These are phyloP conservation scores for Scaeva pyrastri DNA, from an alignment of 2,888 invertebrate species.

Conservation along the genomic window DNA sequence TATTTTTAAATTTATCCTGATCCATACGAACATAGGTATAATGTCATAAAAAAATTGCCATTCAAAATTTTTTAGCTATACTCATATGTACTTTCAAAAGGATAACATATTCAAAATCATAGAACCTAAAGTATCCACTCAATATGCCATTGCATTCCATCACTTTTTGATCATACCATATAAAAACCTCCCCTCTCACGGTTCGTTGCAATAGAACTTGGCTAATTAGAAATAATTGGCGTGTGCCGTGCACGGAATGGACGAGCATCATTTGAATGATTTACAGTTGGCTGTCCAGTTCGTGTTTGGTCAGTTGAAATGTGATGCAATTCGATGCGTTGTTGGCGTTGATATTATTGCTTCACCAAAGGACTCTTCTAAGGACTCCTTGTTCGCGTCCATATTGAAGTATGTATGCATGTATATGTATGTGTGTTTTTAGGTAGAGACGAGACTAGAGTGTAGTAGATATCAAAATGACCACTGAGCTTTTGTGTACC, in stretches of 20 bases:
- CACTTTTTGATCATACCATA: neutral
- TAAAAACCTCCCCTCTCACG: conserved; percentile 23
- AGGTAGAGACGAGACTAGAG: too few species aligned
- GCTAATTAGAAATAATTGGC: conserved; percentile 75
- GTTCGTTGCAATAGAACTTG: conserved; percentile 56
- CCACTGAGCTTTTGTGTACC: conserved; percentile 7
- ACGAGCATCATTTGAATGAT: conserved; percentile 71
- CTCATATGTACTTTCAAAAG: too few species aligned
- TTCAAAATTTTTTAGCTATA: too few species aligned
- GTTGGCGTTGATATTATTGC: conserved; percentile 3
- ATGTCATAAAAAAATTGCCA: too few species aligned
- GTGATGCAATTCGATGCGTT: conserved; percentile 42
- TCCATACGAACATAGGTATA: too few species aligned
- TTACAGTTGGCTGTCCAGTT: conserved; percentile 63
- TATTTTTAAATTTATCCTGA: too few species aligned
- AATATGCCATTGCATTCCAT: too few species aligned
- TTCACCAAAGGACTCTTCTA: conserved; percentile 43
- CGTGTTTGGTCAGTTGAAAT: conserved; percentile 65
- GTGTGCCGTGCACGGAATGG: conserved; percentile 36
- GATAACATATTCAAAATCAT: too few species aligned
- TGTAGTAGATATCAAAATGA: conserved; percentile 27
- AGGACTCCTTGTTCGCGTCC: conserved; percentile 2
- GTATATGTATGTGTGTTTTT: too few species aligned
- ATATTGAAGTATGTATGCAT: neutral
- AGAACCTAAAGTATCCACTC: too few species aligned